A percentile compares a stretch with the other conserved stretches of the same genome.
These are phyloP conservation scores for Agrochola macilenta DNA, from an alignment of 2,888 invertebrate species.

Conservation along the genomic window DNA sequence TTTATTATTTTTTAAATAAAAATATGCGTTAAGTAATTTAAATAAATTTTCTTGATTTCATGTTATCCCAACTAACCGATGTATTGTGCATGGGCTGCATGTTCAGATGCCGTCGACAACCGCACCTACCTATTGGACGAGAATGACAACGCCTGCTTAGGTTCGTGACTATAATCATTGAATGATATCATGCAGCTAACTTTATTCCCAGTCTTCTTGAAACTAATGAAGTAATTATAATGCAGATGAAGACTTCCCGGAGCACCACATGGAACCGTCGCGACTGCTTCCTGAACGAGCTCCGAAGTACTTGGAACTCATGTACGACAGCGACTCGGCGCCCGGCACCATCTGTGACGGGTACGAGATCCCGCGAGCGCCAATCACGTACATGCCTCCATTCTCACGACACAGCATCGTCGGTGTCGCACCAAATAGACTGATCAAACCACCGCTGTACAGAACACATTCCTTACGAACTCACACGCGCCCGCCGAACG, in stretches of 20 bases:
- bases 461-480: constrained; percentile 82
- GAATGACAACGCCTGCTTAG: constrained; percentile 91
- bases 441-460: constrained; percentile 79
- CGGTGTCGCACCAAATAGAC: constrained; percentile 83
- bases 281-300: constrained; percentile 80
- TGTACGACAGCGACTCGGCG: constrained; percentile 90
- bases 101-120: constrained; percentile 94
- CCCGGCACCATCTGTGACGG: constrained; percentile 88
- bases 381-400: constrained; percentile 74
- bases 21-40: constrained; percentile 16
- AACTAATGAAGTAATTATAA: constrained; percentile 26
- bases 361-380: constrained; percentile 91
- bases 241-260: constrained; percentile 85
- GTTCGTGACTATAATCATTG: constrained; percentile 78
- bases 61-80: constrained; percentile 73
- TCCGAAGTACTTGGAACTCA: constrained; percentile 92
- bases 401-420: constrained; percentile 85
- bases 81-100: constrained; percentile 85
- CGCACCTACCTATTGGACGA: constrained; percentile 94
- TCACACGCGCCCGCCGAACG: constrained; percentile 80
- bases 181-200: constrained; percentile 26
- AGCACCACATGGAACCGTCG: constrained; percentile 86
- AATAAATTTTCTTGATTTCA: constrained; percentile 50
- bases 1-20: neutral
- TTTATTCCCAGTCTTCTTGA: neutral